Evolutionary conservation across 1,140 invertebrate genomes (phyloP).

Genomic region (Leptestheria dahalacensis): DNA sequence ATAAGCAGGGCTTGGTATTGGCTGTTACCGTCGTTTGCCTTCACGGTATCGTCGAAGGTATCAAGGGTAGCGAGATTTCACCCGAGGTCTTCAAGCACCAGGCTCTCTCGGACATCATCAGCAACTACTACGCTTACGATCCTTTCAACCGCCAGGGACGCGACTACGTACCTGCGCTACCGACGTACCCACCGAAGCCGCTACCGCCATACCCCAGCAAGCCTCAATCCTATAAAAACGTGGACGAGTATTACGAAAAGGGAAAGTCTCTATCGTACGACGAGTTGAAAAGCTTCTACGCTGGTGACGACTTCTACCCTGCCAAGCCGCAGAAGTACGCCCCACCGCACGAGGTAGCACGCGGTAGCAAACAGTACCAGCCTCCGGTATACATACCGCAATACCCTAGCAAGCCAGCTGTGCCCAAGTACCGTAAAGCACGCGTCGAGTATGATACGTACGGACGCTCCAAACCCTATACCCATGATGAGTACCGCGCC

Average conservation of each 20-base stretch:
- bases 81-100: not conserved
- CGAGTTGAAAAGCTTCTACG: not conserved
- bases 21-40: not conserved
- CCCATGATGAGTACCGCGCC: not conserved
- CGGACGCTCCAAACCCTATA: not conserved
- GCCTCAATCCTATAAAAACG: not conserved
- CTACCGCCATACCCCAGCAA: not conserved
- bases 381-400: not conserved
- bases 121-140: constrained; percentile 11
- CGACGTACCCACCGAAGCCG: not conserved
- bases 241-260: not conserved
- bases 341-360: not conserved
- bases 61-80: not conserved
- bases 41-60: not conserved
- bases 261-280: not conserved
- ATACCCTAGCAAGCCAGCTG: not conserved
- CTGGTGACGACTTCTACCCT: not conserved
- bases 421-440: not conserved
- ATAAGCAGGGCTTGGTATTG: too few species aligned
- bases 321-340: not conserved
- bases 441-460: not conserved
- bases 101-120: constrained; percentile 2
- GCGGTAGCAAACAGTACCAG: not conserved
- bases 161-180: constrained; percentile 1
- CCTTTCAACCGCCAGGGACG: not conserved